Evolutionary conservation across 2,797 vertebrate genomes (phyloP), one percentile per base, ranked within the genome.

Genomic region (Melanogrammus aeglefinus): DNA sequence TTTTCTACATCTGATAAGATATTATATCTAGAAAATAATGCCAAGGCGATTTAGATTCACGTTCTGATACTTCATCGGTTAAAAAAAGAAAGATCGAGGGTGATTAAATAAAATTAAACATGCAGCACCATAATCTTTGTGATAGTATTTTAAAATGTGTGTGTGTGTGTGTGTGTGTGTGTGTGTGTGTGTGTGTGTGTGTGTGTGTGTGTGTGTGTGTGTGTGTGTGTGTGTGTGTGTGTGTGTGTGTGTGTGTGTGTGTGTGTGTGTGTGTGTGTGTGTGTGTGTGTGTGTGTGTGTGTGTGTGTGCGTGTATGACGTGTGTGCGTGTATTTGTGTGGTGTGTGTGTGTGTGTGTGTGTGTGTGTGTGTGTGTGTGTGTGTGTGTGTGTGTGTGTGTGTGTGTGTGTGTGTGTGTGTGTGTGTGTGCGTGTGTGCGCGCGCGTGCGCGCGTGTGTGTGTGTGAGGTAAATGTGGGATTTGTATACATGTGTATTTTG

Each of bases 31-130:
- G 75, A 38, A 81, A 81, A 35, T 6, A 1, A 75, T 47, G 76
- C 75, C 66, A 27, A 75, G 41, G 44, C 75, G 39, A 29, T 69
- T 69, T 71, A 10, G n/a, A 63, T 63, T n/a, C n/a, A 63, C 21
- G 57, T 63, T 63, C 24, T 63, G 57, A 63, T 63, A 63, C 24
- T 63, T 24, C 21, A 63, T 63, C 10, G 73, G 12, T 39, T 41
- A 13, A 39, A 39, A 73, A 73, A 10, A 79, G 84, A 84, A 74
- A 36, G 41, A 77, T 76, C 81, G n/a, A 79, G 81, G 80, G 80
- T 78, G 71, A 74, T 77, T 72, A 81, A 88, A 85, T 31, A 73
- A 84, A 85, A 82, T 79, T 77, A 79, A 83, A 85, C 88, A 88
- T 90, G 85, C 86, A 79, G 76, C 84, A 76, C 75, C 76, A 81